phyloP scores from a whole-genome alignment of 53 echinoderm and acorn worm species.

The Luidia sarsii region DNA sequence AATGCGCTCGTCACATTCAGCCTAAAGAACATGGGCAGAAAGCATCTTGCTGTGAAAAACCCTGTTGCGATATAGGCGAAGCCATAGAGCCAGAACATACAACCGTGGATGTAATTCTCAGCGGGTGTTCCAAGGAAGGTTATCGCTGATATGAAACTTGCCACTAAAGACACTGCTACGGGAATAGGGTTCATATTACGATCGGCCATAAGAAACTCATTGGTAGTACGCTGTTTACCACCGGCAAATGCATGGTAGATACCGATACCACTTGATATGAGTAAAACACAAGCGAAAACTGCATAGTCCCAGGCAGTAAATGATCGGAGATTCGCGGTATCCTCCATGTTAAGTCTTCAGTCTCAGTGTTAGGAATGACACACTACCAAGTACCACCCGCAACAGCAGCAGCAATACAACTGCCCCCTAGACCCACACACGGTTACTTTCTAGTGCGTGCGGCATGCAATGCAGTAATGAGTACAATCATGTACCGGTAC shows the following conservation, averaged over 20 bases:
- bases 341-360: not conserved
- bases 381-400: too few species aligned
- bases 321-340: not conserved
- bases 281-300: constrained; percentile 48
- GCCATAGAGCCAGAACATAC: constrained; percentile 59
- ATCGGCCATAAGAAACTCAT: constrained; percentile 81
- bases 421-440: too few species aligned
- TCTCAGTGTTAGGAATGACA: too few species aligned
- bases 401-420: too few species aligned
- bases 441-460: too few species aligned
- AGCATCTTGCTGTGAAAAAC: constrained; percentile 19
- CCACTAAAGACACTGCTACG: constrained; percentile 37
- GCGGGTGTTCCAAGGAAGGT: constrained; percentile 61
- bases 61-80: constrained; percentile 47
- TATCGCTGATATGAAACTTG: constrained; percentile 57
- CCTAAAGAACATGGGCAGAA: constrained; percentile 65
- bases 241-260: constrained; percentile 72
- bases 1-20: constrained; percentile 65
- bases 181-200: constrained; percentile 74
- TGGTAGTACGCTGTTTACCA: constrained; percentile 71
- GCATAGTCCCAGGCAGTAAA: constrained; percentile 71
- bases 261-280: constrained; percentile 70
- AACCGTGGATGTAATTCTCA: constrained; percentile 52
- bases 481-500: too few species aligned
- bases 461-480: too few species aligned